Conservation (phyloP, 2,888 invertebrate species). For the Mechanitis messenoides region DNA sequence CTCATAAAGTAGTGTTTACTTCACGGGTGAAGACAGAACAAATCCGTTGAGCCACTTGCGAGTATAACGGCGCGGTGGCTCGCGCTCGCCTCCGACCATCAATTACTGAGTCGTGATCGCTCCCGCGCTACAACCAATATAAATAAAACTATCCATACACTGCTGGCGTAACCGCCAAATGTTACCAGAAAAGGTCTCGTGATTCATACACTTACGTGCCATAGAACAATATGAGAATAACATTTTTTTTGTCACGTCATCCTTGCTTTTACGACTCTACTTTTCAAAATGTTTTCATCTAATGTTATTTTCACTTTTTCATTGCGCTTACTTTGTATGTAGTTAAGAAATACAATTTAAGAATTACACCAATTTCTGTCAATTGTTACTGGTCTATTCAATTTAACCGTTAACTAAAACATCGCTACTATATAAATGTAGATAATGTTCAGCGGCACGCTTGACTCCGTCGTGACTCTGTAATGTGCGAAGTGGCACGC, state of each 20-base stretch:
- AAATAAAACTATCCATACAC: slow-evolving; percentile 65
- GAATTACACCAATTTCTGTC: slow-evolving; percentile 9
- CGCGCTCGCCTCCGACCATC: slow-evolving; percentile 55
- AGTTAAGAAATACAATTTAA: neutral
- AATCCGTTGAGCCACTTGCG: slow-evolving; percentile 37
- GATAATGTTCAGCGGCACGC: slow-evolving; percentile 46
- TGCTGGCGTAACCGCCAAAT: slow-evolving; percentile 66
- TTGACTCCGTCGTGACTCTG: slow-evolving; percentile 49
- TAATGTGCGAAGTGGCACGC: slow-evolving; percentile 53
- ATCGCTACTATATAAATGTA: slow-evolving; percentile 32
- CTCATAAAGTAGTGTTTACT: slow-evolving; percentile 18
- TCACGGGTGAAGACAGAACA: slow-evolving; percentile 30
- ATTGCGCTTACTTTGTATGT: neutral
- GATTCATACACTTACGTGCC: slow-evolving; percentile 57
- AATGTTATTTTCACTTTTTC: neutral
- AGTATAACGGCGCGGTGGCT: slow-evolving; percentile 40
- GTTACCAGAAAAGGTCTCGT: slow-evolving; percentile 62
- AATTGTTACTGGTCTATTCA: slow-evolving; percentile 26
- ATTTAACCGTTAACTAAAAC: slow-evolving; percentile 32
- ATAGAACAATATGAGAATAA: neutral
- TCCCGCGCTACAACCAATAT: slow-evolving; percentile 71
- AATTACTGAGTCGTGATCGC: slow-evolving; percentile 74
- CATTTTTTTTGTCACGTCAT: neutral
- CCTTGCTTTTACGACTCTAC: neutral
- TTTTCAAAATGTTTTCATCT: neutral